Base-by-base conservation (phyloP, 1,140 invertebrate genomes). In the Bombus pyrosoma region DNA sequence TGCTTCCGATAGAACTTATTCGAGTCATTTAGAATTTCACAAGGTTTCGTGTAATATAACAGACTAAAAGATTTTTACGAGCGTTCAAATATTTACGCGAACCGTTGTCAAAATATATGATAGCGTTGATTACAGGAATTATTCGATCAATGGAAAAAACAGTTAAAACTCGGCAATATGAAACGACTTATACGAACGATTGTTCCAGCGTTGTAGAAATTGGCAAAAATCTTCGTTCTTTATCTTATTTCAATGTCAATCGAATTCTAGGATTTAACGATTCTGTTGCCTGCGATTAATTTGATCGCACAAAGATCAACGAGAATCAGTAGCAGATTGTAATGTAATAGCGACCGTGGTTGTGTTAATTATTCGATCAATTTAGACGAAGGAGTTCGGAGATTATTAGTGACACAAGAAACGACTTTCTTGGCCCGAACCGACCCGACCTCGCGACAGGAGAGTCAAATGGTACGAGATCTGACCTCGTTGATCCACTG, bases 351-450 rank as follows among this genome's bases (percentile, higher is more conserved):
- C 37, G 73, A 15, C 43, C 47, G 62, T 43, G 34, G 32, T 80
- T 74, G 53, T 28, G 18, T 57, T 43, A n/a, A 62, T 80, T 74
- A 47, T 34, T 81, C 77, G 68, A 81, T 87, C 71, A 85, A 87
- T 87, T 85, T 71, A 71, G 82, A 80, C 28, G 59, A 41, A 37
- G 57, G 34, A 28, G 64, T 41, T 77, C 73, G 39, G 32, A 25
- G 64, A 85, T 37, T 86, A 88, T 90, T 87, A 91, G 89, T 86
- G 89, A 91, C 91, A 87, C 78, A 41, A 87, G 87, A 84, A 80
- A 81, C 74, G 91, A 86, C 89, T 91, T 91, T 91, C 87, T 76
- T 83, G 84, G 39, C 59, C 59, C 76, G 77, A 71, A 73, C 74
- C 66, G 91, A 88, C 89, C 89, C 89, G 87, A 92, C 90, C 92